A percentile compares a stretch with the other conserved stretches of the same genome.
Conservation (phyloP, 2,113 vertebrate genomes). For the Microtus ochrogaster region DNA sequence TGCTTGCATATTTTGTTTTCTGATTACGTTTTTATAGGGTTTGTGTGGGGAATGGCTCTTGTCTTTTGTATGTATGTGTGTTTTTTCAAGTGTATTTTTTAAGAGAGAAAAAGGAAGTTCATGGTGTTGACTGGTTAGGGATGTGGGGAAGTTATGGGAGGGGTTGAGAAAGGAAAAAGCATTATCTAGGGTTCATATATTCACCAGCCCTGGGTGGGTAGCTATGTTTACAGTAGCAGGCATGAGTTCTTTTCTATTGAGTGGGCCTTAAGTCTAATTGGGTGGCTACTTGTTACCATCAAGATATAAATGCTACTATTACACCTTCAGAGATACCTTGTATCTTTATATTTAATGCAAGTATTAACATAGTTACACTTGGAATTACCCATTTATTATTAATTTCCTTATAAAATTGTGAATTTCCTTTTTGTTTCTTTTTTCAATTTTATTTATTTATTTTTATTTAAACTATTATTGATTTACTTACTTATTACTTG, state of each 20-base stretch:
- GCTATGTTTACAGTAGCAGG: not conserved
- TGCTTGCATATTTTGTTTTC: not conserved
- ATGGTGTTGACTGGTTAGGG: not conserved
- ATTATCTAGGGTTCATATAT: not conserved
- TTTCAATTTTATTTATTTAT: no score
- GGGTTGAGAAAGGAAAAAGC: not conserved
- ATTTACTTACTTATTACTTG: no score
- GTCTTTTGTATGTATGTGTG: not conserved
- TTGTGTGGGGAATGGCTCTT: not conserved
- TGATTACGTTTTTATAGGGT: not conserved
- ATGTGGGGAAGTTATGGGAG: not conserved
- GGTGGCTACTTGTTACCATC: not conserved
- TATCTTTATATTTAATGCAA: not conserved
- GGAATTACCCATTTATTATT: not conserved
- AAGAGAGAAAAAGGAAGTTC: not conserved
- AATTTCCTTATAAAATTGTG: not conserved
- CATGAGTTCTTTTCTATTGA: not conserved
- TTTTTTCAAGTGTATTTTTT: not conserved
- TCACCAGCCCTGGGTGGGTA: not conserved
- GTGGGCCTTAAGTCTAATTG: not conserved
- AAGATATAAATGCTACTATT: not conserved
- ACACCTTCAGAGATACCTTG: not conserved
- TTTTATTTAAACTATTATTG: no score
- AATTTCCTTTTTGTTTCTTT: not conserved
- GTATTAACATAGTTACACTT: not conserved